Evolutionary conservation across 2,888 invertebrate genomes (phyloP), one percentile per base, ranked within the genome.

Genomic region (Caenorhabditis plicata): DNA sequence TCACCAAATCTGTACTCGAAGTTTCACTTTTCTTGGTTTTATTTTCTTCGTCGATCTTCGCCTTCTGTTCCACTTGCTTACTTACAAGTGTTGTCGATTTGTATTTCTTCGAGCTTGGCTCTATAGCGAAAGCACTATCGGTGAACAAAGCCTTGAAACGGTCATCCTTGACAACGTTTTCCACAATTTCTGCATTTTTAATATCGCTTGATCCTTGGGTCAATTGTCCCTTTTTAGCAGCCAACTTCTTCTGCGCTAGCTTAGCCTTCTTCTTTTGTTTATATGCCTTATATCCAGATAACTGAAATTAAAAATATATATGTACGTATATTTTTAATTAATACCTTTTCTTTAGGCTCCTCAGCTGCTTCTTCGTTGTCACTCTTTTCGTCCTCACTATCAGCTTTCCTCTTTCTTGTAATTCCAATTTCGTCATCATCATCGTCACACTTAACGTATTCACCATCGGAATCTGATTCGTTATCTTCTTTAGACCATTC

Each of bases 111-210:
- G 49, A 53, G 19, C 53, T 57, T 17, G 52, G 66, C 44, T 78
- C 78, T 46, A 78, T 77, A 3, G 76, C 71, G 39, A 74, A 78
- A 4, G 73, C 73, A 25, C 71, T 70, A 45, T 75, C 68, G 17
- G 72, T 74, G 67, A 78, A 78, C 17, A 78, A 66, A 25, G 78
- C 74, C 2, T 62, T 51, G 68, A 78, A 78, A 25, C 78, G 68
- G 15, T 58, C 51, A 38, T 78, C 77, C 2, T 68, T 64, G 1
- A 48, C 53, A 11, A 73, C 55, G 8, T 47, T 51, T n/a, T 63
- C 64, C 1, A 65, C 57, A n/a, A 53, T 39, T 19, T 65, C 61
- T 2, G 51, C 61, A 1, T 47, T 60, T 31, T 53, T 60, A 40
- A 57, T 60, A 20, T 43, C 50, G 13, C 48, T 39, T 33, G 47